Evolutionary conservation across 2,888 invertebrate genomes (phyloP).

Genomic region (Chloroclysta siterata): DNA sequence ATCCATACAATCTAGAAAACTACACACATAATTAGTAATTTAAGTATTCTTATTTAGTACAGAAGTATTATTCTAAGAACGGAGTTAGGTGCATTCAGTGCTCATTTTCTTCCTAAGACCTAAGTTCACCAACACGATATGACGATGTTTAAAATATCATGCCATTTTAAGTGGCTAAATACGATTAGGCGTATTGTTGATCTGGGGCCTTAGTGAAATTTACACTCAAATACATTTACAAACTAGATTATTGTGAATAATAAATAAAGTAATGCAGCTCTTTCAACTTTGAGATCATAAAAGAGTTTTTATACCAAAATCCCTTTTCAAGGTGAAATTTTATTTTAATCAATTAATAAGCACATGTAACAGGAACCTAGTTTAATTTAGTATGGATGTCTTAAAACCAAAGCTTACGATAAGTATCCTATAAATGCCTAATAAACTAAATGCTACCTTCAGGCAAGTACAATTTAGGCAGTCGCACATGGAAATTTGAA

Average conservation of each 20-base stretch:
- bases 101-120: not conserved
- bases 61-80: slow-evolving; percentile 17
- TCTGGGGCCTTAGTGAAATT: slow-evolving; percentile 13
- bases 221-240: slow-evolving; percentile 19
- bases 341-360: slow-evolving; percentile 17
- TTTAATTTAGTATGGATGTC: slow-evolving; percentile 6
- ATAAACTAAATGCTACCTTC: slow-evolving; percentile 31
- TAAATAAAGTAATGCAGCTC: slow-evolving; percentile 31
- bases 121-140: not conserved
- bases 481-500: slow-evolving; percentile 15
- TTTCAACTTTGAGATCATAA: slow-evolving; percentile 31
- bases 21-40: slow-evolving; percentile 27
- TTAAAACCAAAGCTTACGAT: slow-evolving; percentile 13
- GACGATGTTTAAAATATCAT: not conserved
- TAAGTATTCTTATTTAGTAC: slow-evolving; percentile 28
- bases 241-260: slow-evolving; percentile 25
- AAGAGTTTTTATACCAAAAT: slow-evolving; percentile 22
- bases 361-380: slow-evolving; percentile 8
- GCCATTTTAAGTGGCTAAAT: not conserved
- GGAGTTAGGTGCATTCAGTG: not conserved
- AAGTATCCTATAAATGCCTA: slow-evolving; percentile 23
- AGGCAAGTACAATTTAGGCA: slow-evolving; percentile 23
- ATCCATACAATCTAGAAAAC: slow-evolving; percentile 53
- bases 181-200: not conserved
- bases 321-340: slow-evolving; percentile 21